Evolutionary conservation across 92 coral and sea anemone species (phyloP).

Genomic region (Parazoanthus swiftii): DNA sequence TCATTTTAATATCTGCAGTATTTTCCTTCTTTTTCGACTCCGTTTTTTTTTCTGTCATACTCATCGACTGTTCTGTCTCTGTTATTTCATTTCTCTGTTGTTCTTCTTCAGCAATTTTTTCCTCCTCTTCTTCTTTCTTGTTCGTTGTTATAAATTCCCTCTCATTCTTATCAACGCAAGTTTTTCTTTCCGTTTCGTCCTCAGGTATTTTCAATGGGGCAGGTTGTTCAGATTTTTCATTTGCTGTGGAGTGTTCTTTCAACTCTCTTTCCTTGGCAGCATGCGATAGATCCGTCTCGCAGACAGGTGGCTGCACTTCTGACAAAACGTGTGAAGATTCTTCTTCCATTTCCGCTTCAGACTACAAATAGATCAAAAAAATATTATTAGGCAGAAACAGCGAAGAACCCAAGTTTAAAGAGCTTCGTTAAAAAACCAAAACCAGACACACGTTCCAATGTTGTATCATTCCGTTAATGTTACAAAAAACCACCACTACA

Average conservation of each 20-base stretch:
- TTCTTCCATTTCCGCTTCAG: slow-evolving; percentile 27
- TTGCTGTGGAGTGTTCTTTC: not conserved
- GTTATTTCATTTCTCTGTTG: slow-evolving; percentile 32
- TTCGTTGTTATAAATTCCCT: slow-evolving; percentile 3
- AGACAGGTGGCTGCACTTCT: not conserved
- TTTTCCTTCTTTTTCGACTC: slow-evolving; percentile 6
- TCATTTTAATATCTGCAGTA: slow-evolving; percentile 7
- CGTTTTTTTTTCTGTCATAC: not conserved
- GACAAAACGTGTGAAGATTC: not conserved
- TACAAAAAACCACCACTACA: not conserved
- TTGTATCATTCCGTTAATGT: not conserved
- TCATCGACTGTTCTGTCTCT: not conserved
- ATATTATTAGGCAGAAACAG: not conserved
- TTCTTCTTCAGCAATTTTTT: slow-evolving; percentile 17
- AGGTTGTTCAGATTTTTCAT: not conserved
- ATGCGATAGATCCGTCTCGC: not conserved
- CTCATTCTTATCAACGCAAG: slow-evolving; percentile 31
- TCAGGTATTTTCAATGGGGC: not conserved
- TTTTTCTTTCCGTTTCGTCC: not conserved
- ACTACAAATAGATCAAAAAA: slow-evolving; percentile 15
- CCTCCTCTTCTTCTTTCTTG: slow-evolving; percentile 41
- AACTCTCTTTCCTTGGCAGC: slow-evolving; percentile 6
- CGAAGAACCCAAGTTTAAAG: not conserved
- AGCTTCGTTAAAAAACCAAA: not conserved
- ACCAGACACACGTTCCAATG: not conserved